These are phyloP conservation scores for Tortricodes alternella DNA, from an alignment of 2,888 invertebrate species.

Conservation along the genomic window DNA sequence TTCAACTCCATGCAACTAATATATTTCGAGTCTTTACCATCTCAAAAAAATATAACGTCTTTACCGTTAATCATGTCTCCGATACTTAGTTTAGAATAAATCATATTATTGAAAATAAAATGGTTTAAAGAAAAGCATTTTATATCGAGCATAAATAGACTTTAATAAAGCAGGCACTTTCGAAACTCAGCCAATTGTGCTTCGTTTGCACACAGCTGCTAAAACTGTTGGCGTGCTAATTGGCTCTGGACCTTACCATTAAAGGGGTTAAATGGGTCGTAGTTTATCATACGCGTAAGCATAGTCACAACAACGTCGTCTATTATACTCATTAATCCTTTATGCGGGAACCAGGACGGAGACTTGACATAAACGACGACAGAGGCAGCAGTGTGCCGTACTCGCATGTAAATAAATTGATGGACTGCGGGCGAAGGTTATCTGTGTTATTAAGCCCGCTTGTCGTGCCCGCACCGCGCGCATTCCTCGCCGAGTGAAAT, in stretches of 20 bases:
- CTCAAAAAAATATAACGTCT: neutral
- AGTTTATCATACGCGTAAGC: slow-evolving; percentile 51
- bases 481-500: slow-evolving; percentile 33
- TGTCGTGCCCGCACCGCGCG: slow-evolving; percentile 16
- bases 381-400: slow-evolving; percentile 21
- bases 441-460: slow-evolving; percentile 32
- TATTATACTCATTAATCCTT: slow-evolving; percentile 43
- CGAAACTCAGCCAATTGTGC: slow-evolving; percentile 60
- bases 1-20: slow-evolving; percentile 12
- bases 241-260: slow-evolving; percentile 69
- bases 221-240: slow-evolving; percentile 70
- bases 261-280: slow-evolving; percentile 67
- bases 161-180: slow-evolving; percentile 53
- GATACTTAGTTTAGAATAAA: too few species aligned
- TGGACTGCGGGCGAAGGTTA: slow-evolving; percentile 35
- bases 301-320: slow-evolving; percentile 48
- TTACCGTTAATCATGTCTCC: slow-evolving; percentile 6
- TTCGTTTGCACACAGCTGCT: slow-evolving; percentile 62
- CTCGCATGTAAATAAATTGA: slow-evolving; percentile 30
- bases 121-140: slow-evolving; percentile 41
- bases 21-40: slow-evolving; percentile 5
- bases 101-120: neutral
- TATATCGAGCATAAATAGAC: slow-evolving; percentile 50
- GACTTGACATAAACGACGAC: slow-evolving; percentile 19
- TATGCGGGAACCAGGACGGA: slow-evolving; percentile 35